Evolutionary conservation across 2,113 vertebrate genomes (phyloP), one percentile per base, ranked within the genome.

Genomic region (Ivindomyrus marchei): DNA sequence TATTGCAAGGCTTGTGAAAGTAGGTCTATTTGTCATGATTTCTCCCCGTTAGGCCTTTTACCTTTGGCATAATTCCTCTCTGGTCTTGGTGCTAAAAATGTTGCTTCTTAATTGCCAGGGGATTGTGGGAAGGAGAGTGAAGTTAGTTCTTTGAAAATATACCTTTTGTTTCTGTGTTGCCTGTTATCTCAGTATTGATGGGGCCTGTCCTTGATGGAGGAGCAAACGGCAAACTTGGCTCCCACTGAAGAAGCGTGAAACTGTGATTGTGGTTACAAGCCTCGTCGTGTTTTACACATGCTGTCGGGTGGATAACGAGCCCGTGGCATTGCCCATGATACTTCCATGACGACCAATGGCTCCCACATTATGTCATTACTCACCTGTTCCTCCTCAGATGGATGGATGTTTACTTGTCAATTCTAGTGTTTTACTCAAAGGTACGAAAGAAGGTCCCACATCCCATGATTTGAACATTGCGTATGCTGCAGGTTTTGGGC

Each of bases 121-220:
- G 94, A 9, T 66, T 66, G n/a, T 66, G n/a, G 24, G 62, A 66
- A 66, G 91, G 91, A 77, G 90, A 91, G 84, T 47, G 94, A 91
- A 45, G 39, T 77, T 77, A 52, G 49, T 17, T 6, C 85, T 87
- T 53, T 53, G 47, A 17, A 87, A 87, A 52, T 47, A 87, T 52
- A 13, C 36, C 85, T 56, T 49, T 52, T 53, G 85, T 52, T 47
- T 53, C 27, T 46, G 6, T 1, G 11, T 87, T 19, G 7, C 53
- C 47, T 27, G 85, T 92, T 91, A 92, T 94, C 93, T 94, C 92
- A 80, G 92, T 91, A 58, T 91, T 94, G 95, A 93, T 94, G 94
- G 94, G 87, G 87, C 91, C 92, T 94, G 87, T 94, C 31, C 95
- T 91, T 94, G 95, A 93, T n/a, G 8, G 27, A 7, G 93, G 90